phyloP scores from a whole-genome alignment of 1,140 invertebrate genomes.

The Drosophila lowei region DNA sequence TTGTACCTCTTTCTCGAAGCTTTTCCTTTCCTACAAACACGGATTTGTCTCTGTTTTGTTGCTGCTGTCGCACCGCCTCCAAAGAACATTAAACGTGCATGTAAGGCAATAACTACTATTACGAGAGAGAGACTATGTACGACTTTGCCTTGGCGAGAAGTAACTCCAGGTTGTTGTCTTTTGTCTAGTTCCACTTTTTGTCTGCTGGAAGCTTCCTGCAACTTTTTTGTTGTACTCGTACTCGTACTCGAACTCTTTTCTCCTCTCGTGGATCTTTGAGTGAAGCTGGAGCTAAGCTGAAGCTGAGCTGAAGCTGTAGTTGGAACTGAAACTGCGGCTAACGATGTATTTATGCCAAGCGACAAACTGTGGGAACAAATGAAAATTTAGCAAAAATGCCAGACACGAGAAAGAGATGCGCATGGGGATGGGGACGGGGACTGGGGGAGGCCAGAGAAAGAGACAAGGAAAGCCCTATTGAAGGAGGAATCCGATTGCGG shows the following conservation, averaged over 20 bases:
- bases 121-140: conserved; percentile 18
- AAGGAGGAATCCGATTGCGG: conserved; percentile 33
- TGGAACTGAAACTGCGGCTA: conserved; percentile 55
- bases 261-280: conserved; percentile 16
- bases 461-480: not conserved
- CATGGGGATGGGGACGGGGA: too few relatives aligned
- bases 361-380: conserved; percentile 82
- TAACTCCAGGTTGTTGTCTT: conserved; percentile 30
- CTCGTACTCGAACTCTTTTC: too few relatives aligned
- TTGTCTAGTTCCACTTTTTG: conserved; percentile 67
- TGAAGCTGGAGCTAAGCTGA: conserved; percentile 51
- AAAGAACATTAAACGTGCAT: conserved; percentile 79
- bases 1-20: not conserved
- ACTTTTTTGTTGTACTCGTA: too few relatives aligned
- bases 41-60: conserved; percentile 30
- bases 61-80: conserved; percentile 58
- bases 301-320: conserved; percentile 31
- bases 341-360: conserved; percentile 80
- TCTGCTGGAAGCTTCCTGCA: conserved; percentile 70
- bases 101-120: conserved; percentile 79
- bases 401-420: conserved; percentile 27
- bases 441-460: not conserved
- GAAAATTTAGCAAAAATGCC: conserved; percentile 77
- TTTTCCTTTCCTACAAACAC: conserved; percentile 26
- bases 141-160: conserved; percentile 37